Conservation (phyloP, 2,113 vertebrate genomes). For the Callithrix jacchus region DNA sequence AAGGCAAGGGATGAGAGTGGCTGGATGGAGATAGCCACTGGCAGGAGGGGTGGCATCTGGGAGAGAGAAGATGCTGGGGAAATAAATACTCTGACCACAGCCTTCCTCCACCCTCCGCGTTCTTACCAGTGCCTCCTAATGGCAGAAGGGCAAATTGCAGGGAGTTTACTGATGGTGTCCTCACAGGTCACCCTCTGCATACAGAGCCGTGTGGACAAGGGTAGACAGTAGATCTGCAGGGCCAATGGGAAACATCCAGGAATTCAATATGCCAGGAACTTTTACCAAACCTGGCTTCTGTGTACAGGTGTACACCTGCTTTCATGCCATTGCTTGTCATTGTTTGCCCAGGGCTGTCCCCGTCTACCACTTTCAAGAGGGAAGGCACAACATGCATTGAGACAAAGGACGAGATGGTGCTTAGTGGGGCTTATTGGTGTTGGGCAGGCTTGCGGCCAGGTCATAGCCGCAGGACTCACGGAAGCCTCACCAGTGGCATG, state of each 20-base stretch:
- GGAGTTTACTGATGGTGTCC: background rate
- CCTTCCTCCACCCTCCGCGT: background rate
- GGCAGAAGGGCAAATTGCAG: background rate
- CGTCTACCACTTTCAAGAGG: background rate
- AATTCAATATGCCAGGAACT: accelerated
- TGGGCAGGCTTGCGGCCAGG: background rate
- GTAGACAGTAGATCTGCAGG: background rate
- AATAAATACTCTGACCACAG: background rate
- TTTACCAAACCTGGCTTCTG: background rate
- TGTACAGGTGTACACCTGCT: background rate
- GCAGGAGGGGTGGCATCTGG: background rate
- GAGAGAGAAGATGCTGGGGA: background rate
- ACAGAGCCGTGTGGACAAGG: background rate
- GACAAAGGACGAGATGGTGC: background rate
- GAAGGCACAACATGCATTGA: background rate
- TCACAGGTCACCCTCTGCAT: background rate
- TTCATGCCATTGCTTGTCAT: background rate
- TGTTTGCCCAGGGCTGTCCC: background rate
- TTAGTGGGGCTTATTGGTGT: background rate
- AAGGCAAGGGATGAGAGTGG: background rate
- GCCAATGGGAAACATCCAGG: background rate
- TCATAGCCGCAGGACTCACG: background rate
- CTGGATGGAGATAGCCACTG: background rate
- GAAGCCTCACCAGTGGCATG: accelerated
- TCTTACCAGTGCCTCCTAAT: background rate